These are phyloP conservation scores for Corythornis leucogaster DNA, from an alignment of 2,797 vertebrate genomes.

Conservation along the genomic window DNA sequence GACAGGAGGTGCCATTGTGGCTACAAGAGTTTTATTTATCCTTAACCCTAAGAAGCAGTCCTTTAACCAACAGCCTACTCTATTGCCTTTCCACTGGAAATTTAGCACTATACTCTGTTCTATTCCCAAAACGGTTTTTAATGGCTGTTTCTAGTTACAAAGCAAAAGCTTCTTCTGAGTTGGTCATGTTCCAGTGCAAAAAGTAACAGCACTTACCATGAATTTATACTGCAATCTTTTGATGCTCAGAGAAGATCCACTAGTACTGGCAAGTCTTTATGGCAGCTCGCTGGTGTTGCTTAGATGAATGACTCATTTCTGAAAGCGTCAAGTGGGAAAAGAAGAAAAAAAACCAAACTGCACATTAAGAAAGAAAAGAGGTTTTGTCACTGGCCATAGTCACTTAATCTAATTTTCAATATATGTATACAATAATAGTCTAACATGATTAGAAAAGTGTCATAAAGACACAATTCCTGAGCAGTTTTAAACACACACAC, in stretches of 20 bases:
- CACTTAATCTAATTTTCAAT: slow-evolving; percentile 64
- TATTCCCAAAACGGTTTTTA: slow-evolving; percentile 66
- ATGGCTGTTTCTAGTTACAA: slow-evolving; percentile 58
- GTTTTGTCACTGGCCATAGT: slow-evolving; percentile 48
- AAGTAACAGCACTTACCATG: slow-evolving; percentile 49
- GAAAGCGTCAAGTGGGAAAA: slow-evolving; percentile 20
- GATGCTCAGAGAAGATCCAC: slow-evolving; percentile 55
- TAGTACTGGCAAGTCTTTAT: neutral
- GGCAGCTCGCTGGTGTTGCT: neutral
- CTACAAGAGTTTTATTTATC: slow-evolving; percentile 65
- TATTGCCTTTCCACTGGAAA: slow-evolving; percentile 70
- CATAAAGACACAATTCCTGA: slow-evolving; percentile 58
- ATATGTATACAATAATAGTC: slow-evolving; percentile 54
- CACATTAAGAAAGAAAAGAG: slow-evolving; percentile 40
- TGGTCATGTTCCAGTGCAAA: slow-evolving; percentile 40
- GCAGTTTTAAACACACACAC: slow-evolving; percentile 5
- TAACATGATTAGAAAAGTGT: slow-evolving; percentile 56
- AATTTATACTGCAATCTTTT: slow-evolving; percentile 40
- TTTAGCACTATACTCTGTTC: slow-evolving; percentile 43
- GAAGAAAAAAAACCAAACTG: neutral
- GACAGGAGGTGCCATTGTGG: slow-evolving; percentile 56
- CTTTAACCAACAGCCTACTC: slow-evolving; percentile 53
- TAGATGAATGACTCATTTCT: slow-evolving; percentile 44
- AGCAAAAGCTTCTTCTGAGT: slow-evolving; percentile 59
- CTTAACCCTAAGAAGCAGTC: slow-evolving; percentile 49